Evolutionary conservation across 2,797 vertebrate species (phyloP), one percentile per base, ranked within the genome.

Genomic region (Nyctibius grandis): DNA sequence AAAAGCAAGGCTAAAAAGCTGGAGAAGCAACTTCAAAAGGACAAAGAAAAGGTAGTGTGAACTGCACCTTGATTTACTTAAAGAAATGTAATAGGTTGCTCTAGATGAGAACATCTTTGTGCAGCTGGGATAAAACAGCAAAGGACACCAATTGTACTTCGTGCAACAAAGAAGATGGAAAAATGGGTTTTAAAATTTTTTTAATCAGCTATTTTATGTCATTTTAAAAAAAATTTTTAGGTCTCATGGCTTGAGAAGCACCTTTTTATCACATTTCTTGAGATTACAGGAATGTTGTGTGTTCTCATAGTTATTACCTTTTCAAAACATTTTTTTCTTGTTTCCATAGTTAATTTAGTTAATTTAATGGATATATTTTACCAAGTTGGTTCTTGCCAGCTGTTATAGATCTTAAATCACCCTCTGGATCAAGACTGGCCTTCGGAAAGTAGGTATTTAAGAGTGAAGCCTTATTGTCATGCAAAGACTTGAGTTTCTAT

Each of bases 11-110:
- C 97, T 86, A 99, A 99, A 98, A 99, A 99, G 91, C 96, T 99
- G 85, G 98, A 99, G 92, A 99, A 99, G 95, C 99, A 99, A 94
- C 98, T 99, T 92, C 98, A 99, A 70, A 99, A 99, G 94, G 99
- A 99, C 78, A 98, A 98, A 96, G 99, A 99, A 95, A 99, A 99
- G 99, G 99, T 99, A 96, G 6, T 3, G 44, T 51, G 28, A 15
- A 26, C 47, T 56, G 54, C 38, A 74, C 3, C 45, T 79, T 81
- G 56, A 11, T 45, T 48, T 84, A 29, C 38, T 45, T 64, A 53
- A 11, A 47, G 42, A 38, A 40, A 54, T 13, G 44, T 9, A 34
- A 8, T 38, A 23, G 44, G 5, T 33, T 73, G 15, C 57, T 82
- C 8, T 44, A 48, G 33, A 33, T n/a, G 38, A 50, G 57, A 78